Base-by-base conservation (phyloP, 1,140 invertebrate genomes). In the Drosophila aff. region DNA sequence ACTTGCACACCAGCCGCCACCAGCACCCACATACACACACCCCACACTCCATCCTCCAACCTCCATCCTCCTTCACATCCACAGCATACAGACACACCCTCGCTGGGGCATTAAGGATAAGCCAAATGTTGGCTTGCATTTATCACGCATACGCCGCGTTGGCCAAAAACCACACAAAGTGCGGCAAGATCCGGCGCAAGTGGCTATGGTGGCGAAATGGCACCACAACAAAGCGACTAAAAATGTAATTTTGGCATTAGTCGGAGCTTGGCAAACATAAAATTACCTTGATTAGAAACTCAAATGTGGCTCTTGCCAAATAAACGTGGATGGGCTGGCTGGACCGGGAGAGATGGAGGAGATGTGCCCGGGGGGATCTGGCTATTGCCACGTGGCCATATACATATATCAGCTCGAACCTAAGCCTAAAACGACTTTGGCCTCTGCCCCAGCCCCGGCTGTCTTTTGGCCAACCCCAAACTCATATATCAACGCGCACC, bases 221-320 rank as follows among this genome's bases (percentile, higher is more conserved):
- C 53, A 52, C 50, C 43, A 33, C 50, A 66, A 41, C 50, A 33
- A 64, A 53, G 55, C 68, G 80, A 87, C 85, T 84, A 81, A 90
- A 87, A 89, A 90, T 89, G 84, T 87, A 89, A 87, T 87, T 87
- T 87, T 77, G 84, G 84, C 84, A 87, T 89, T 87, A 89, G 77
- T 67, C 44, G 44, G 73, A 79, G 84, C 85, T 84, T 81, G 78
- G 75, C 79, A 79, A 68, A 90, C 85, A 89, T 89, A 89, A 89
- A 89, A 89, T 85, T 81, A 90, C 81, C 85, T 90, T 89, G 85
- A 89, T 89, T 90, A 89, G 85, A 89, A 90, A 90, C 84, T 76
- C 77, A 83, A 87, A 86, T 87, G 76, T 52, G 72, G 57, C 67
- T 66, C 52, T 58, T 52, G 59, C 67, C 69, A 65, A 77, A 78